Base-by-base conservation (phyloP, 2,797 vertebrate species). In the Melanotaenia pygmaea region DNA sequence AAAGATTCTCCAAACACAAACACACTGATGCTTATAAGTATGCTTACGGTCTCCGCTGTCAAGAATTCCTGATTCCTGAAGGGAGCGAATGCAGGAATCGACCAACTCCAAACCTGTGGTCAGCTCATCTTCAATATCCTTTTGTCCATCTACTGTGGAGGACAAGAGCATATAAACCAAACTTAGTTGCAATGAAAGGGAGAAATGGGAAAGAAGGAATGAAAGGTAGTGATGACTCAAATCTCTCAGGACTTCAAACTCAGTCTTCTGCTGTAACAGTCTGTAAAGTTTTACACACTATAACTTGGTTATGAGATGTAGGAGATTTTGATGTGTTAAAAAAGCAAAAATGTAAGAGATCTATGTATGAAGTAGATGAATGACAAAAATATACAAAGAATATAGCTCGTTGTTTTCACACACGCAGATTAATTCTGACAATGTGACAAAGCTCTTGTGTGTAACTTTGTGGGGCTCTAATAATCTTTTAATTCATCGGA, bases 41-140 rank as follows among this genome's bases (percentile, higher is more conserved):
- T 58, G 93, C 97, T 96, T 94, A 99, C 98, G 95, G 95, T 99
- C 97, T 86, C 93, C 93, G 32, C 96, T 90, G 87, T 99, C 96
- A 0, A 99, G 96, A 82, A 99, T 99, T 75, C 98, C 98, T 26
- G 98, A 99, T 86, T 99, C 98, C 90, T 99, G 98, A 47, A 99
- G 94, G 0, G 98, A 99, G 63, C 98, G 95, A 88, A 99, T 98
- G 85, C 98, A 99, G 56, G 98, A 99, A 90, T 99, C 98, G 82
- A 99, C 98, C 88, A 99, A 89, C 94, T 99, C 98, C 71, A 99
- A 93, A 67, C 98, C 98, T 56, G 97, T 99, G 74, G 97, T 98
- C 81, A 99, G 90, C 78, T 99, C 98, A 74, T 99, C 98, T 90
- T 99, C 98, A 8, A 99, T 99, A 81, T 98, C 97, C 88, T 99